Evolutionary conservation across 2,888 invertebrate genomes (phyloP), one percentile per base, ranked within the genome.

Genomic region (Tricholauxania praeusta): DNA sequence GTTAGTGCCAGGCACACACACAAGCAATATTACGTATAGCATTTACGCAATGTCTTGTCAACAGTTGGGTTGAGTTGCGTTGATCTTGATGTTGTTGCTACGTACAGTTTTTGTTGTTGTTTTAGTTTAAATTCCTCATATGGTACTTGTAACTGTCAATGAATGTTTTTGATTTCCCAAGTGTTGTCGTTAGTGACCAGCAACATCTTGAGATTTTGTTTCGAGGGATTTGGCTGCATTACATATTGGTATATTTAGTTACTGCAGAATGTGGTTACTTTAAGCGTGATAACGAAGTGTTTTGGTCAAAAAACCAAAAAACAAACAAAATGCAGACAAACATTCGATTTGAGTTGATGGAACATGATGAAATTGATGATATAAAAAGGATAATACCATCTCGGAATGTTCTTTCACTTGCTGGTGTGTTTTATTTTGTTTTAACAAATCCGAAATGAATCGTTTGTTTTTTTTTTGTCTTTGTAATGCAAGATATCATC

Each of bases 161-260:
- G 62, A 72, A 52, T 73, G 76, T 70, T 60, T 71, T 75, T 79
- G 79, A 79, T 79, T 79, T 79, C 79, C 79, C 79, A 77, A 75
- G 79, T 74, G 78, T 75, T 39, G 39, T 4, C 39, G 39, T 10
- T 39, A 0, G 39, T 39, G 10, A 39, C 39, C 39, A 39, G 39
- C 39, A 39, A 39, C 39, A 39, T 39, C 39, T 39, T 39, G 39
- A 39, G 39, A 39, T 39, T 39, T 39, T 6, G 7, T 39, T 7
- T 39, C 39, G 7, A 39, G 39, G 10, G 39, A 39, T 10, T 10
- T 10, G 7, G 39, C 8, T 39, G 39, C 39, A 39, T 10, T 1
- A 10, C 10, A 39, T 39, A 10, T 39, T 39, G 39, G 39, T 39
- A 39, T 39, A 39, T 39, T 39, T 39, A 39, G 39, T 39, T 39